Evolutionary conservation across 2,888 invertebrate genomes (phyloP).

Genomic region (Ethmia dodecea): DNA sequence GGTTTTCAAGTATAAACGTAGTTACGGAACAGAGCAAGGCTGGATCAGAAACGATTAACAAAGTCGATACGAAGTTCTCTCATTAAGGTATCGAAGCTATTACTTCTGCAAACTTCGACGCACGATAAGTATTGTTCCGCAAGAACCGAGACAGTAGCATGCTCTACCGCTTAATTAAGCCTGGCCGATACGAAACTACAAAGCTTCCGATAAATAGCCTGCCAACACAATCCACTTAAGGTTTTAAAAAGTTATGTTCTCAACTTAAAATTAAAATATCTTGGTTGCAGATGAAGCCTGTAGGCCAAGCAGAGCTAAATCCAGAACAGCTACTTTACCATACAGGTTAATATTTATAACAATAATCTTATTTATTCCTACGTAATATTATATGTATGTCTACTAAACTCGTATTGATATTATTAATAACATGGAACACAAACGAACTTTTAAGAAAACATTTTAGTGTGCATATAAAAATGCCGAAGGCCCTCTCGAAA

Average conservation of each 20-base stretch:
- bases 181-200: conserved; percentile 50
- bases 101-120: conserved; percentile 67
- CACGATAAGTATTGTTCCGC: conserved; percentile 71
- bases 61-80: conserved; percentile 74
- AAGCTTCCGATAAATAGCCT: conserved; percentile 48
- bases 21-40: conserved; percentile 27
- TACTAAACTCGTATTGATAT: background rate
- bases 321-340: conserved; percentile 73
- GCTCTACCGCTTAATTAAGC: conserved; percentile 71
- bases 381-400: background rate
- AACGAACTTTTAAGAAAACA: conserved; percentile 4
- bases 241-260: conserved; percentile 16
- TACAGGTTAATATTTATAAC: conserved; percentile 64
- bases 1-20: conserved; percentile 24
- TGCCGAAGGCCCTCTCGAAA: conserved; percentile 7
- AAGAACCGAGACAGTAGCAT: conserved; percentile 68
- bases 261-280: conserved; percentile 33
- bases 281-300: conserved; percentile 75
- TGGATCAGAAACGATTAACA: conserved; percentile 64
- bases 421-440: background rate
- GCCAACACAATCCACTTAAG: conserved; percentile 39
- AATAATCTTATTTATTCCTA: conserved; percentile 5
- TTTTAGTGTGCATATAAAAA: conserved; percentile 4
- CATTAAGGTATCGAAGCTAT: conserved; percentile 75
- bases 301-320: conserved; percentile 77